A percentile compares a stretch with the other conserved stretches of the same genome.
These are phyloP conservation scores for Drosophila algonquin DNA, from an alignment of 2,888 invertebrate genomes.

Conservation along the genomic window DNA sequence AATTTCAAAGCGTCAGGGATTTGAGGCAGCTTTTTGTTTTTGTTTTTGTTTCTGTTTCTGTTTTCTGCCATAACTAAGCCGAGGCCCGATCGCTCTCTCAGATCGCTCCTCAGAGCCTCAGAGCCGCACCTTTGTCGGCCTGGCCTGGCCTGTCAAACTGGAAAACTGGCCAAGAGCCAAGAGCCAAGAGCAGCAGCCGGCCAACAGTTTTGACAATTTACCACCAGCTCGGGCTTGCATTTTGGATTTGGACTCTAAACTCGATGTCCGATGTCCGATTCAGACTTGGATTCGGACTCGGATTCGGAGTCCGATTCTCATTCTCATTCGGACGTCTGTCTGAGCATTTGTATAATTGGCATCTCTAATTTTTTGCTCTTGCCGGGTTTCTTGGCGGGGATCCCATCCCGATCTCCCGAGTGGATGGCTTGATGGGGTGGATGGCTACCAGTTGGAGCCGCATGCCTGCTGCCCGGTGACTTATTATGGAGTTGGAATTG, in stretches of 20 bases:
- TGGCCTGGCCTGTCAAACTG: slow-evolving; percentile 60
- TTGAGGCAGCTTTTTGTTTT: slow-evolving; percentile 51
- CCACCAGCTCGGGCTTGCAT: slow-evolving; percentile 49
- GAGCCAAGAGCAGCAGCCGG: slow-evolving; percentile 19
- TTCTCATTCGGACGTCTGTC: slow-evolving; percentile 46
- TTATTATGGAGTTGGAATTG: slow-evolving; percentile 64
- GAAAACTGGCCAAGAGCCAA: slow-evolving; percentile 38
- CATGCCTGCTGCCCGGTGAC: slow-evolving; percentile 29
- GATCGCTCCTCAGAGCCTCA: slow-evolving; percentile 10
- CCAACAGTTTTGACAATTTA: slow-evolving; percentile 75
- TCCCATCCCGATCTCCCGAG: slow-evolving; percentile 12
- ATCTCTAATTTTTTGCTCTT: slow-evolving; percentile 70
- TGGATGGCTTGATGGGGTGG: slow-evolving; percentile 20
- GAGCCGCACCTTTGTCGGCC: slow-evolving; percentile 75
- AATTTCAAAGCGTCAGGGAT: slow-evolving; percentile 79
- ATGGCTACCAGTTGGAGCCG: slow-evolving; percentile 33
- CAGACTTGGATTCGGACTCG: background rate
- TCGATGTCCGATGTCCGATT: slow-evolving; percentile 1
- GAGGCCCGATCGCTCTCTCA: slow-evolving; percentile 72
- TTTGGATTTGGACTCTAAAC: slow-evolving; percentile 17
- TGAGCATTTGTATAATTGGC: slow-evolving; percentile 79
- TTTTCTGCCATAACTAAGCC: slow-evolving; percentile 38
- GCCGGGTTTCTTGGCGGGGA: background rate
- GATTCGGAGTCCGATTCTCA: slow-evolving; percentile 25
- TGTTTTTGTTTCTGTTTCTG: no score